Base-by-base conservation (phyloP, 2,113 vertebrate genomes). In the Tyrannus savana region DNA sequence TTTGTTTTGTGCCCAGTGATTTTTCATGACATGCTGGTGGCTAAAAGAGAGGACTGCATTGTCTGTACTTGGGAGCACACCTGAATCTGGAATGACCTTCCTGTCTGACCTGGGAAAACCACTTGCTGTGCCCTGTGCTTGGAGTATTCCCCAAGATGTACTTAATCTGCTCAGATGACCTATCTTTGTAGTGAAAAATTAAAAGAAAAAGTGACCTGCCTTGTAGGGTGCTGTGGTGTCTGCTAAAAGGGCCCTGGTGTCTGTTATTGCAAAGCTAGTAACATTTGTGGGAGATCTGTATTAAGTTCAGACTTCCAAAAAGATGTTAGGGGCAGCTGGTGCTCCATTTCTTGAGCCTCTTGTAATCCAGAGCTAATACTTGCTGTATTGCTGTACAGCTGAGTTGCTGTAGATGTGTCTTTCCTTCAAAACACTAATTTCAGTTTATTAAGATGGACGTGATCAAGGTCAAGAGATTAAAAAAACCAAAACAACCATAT, bases 401-500 rank as follows among this genome's bases (percentile, higher is more conserved):
- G 35, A 39, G 19, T 63, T 58, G 21, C 64, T 84, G 69, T 42
- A 80, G 27, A 33, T 27, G 5, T 42, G 22, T 7, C 19, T 75
- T 86, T 75, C 15, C 66, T 84, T 64, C 4, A 18, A 46, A 91
- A 52, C 3, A 68, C 9, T 22, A 66, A 69, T 88, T 90, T 73
- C 17, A 74, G 22, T 17, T n/a, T 44, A 64, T 56, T 89, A 78
- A 82, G 30, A 27, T 60, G 22, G 31, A 28, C 7, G 2, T 8
- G 24, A 44, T 41, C 47, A 68, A 68, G 24, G 27, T 71, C 42
- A 56, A 53, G 62, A 33, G 82, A 66, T 14, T 60, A 47, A 66
- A 80, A 27, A n/a, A 14, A 44, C n/a, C n/a, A n/a, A n/a, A n/a
- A n/a, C 13, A 4, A 6, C 31, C 0, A 0, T 17, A 18, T 80